phyloP scores from a whole-genome alignment of 2,797 vertebrate genomes.

The Perodicticus potto region DNA sequence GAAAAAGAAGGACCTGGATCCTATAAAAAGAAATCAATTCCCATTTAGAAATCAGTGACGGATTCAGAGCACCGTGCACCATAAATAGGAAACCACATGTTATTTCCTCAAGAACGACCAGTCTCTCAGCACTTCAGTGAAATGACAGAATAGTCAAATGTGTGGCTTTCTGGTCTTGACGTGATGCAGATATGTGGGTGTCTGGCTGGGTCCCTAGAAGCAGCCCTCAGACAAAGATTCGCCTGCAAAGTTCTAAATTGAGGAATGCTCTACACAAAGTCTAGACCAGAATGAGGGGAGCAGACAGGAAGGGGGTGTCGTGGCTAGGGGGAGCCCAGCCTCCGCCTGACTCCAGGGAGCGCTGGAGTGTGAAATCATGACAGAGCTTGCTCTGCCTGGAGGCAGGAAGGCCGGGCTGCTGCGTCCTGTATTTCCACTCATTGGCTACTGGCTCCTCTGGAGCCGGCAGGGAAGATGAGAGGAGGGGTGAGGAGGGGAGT shows the following conservation, averaged over 20 bases:
- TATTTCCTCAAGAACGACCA: neutral
- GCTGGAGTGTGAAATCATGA: neutral
- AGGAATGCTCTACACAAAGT: neutral
- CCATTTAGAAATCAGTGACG: neutral
- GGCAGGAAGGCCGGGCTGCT: neutral
- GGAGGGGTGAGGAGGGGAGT: neutral
- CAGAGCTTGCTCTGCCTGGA: neutral
- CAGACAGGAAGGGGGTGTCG: fast-evolving
- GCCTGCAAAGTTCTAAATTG: neutral
- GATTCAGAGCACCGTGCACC: neutral
- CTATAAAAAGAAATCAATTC: neutral
- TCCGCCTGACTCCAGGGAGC: no score
- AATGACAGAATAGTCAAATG: neutral
- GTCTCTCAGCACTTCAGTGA: no score
- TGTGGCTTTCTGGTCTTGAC: neutral
- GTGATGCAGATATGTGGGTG: neutral
- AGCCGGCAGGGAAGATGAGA: neutral
- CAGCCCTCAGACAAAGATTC: neutral
- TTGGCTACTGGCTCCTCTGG: neutral
- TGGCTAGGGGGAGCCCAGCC: fast-evolving
- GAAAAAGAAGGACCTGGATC: neutral
- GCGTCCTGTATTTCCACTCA: fast-evolving
- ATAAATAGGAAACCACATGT: neutral
- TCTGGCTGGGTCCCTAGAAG: neutral
- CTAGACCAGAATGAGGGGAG: neutral